Percentiles rank a stretch among this genome's conserved stretches.
Evolutionary conservation across 2,797 vertebrate species (phyloP).

Genomic region (Ficedula albicollis): DNA sequence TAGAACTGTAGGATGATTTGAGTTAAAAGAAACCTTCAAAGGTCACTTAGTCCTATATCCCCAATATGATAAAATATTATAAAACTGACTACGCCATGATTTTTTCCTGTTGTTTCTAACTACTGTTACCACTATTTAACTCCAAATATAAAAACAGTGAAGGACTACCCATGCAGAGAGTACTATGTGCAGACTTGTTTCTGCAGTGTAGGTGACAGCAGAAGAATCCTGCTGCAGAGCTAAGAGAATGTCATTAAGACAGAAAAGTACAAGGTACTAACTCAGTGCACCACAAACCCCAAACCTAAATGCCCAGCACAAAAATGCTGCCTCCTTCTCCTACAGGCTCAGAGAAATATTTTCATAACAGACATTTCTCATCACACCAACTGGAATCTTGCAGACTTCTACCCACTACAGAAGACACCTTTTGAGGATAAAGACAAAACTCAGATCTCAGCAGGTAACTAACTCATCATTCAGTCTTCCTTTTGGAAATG

Average conservation of each 20-base stretch:
- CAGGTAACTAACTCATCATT: not conserved
- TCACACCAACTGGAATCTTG: not conserved
- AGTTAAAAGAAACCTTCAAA: not conserved
- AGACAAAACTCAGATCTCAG: not conserved
- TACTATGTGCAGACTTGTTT: not conserved
- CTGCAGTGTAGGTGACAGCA: not conserved
- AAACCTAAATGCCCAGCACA: not conserved
- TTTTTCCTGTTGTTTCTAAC: not conserved
- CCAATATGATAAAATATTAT: not conserved
- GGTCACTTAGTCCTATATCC: not conserved
- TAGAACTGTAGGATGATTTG: not conserved
- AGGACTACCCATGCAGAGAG: not conserved
- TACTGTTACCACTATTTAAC: not conserved
- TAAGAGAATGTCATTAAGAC: not conserved
- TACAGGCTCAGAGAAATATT: not conserved
- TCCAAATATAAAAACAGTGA: not conserved
- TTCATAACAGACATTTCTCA: not conserved
- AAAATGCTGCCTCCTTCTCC: not conserved
- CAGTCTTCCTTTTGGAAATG: not conserved
- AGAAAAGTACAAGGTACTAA: not conserved
- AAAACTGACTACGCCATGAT: not conserved
- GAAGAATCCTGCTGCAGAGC: not conserved
- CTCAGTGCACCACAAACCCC: not conserved
- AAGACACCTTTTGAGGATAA: not conserved
- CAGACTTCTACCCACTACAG: not conserved